Conservation (phyloP, 2,888 invertebrate genomes). For the Macaria liturata region DNA sequence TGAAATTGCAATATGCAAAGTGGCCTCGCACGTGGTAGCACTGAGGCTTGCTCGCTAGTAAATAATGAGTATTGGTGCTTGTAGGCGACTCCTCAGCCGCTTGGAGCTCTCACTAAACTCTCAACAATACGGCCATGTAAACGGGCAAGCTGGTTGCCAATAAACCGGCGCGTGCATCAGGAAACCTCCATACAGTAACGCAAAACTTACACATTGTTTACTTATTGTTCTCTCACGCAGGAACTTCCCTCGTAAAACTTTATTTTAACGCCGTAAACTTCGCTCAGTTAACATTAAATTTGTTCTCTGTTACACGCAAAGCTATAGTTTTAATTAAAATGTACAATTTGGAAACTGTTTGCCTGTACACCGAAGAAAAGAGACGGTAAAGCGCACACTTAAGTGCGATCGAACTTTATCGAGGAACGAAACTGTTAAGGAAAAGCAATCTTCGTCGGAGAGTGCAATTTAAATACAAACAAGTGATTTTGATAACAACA, state of each 20-base stretch:
- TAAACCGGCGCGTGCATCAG: slow-evolving; percentile 46
- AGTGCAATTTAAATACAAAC: slow-evolving; percentile 8
- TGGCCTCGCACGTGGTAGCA: not conserved
- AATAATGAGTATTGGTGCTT: not conserved
- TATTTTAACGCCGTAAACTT: slow-evolving; percentile 55
- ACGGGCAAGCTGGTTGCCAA: slow-evolving; percentile 49
- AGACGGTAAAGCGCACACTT: slow-evolving; percentile 12
- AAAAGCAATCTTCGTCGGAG: slow-evolving; percentile 29
- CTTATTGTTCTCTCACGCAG: slow-evolving; percentile 54
- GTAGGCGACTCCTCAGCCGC: not conserved
- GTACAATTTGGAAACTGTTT: slow-evolving; percentile 28
- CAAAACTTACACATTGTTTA: slow-evolving; percentile 57
- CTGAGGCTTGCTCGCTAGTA: not conserved
- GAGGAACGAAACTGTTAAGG: slow-evolving; percentile 30
- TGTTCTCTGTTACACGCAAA: slow-evolving; percentile 43
- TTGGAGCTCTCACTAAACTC: not conserved
- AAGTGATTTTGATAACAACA: too few relatives aligned
- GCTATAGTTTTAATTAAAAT: slow-evolving; percentile 53
- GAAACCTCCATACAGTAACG: slow-evolving; percentile 44
- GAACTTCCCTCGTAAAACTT: slow-evolving; percentile 64
- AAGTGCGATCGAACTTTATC: slow-evolving; percentile 18
- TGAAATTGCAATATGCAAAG: not conserved
- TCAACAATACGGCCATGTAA: slow-evolving; percentile 34
- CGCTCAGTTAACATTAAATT: slow-evolving; percentile 44
- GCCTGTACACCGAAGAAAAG: slow-evolving; percentile 4